These are phyloP conservation scores for Periophthalmodon schlosseri DNA, from an alignment of 2,113 vertebrate species.

Conservation along the genomic window DNA sequence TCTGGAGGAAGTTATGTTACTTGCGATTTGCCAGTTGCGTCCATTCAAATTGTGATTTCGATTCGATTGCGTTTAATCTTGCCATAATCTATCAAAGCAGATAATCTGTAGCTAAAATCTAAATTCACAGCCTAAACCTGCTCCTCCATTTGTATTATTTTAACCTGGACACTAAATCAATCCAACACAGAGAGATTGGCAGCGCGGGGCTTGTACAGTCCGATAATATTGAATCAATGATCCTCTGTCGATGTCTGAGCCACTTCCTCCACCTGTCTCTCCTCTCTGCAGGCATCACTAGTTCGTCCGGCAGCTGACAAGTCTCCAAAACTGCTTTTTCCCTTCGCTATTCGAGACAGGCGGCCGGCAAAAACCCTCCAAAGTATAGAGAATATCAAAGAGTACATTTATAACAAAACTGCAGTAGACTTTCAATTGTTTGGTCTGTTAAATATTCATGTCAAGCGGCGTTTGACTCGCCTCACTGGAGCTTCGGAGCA, in stretches of 20 bases:
- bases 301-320: constrained; percentile 40
- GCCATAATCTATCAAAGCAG: no score
- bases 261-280: constrained; percentile 33
- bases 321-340: constrained; percentile 24
- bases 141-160: constrained; percentile 26
- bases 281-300: constrained; percentile 24
- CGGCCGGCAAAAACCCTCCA: constrained; percentile 43
- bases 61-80: no score
- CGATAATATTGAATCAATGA: constrained; percentile 68
- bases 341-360: constrained; percentile 23
- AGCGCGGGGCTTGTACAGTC: constrained; percentile 47
- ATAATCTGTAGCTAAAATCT: not conserved
- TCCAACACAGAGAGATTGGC: constrained; percentile 61
- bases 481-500: constrained; percentile 56
- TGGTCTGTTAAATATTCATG: constrained; percentile 71
- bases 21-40: no score
- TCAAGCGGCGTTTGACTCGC: constrained; percentile 68
- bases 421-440: constrained; percentile 55
- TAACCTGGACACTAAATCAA: constrained; percentile 45
- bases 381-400: constrained; percentile 58
- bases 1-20: no score
- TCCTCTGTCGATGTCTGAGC: constrained; percentile 45
- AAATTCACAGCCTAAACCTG: constrained; percentile 23
- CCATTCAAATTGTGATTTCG: no score
- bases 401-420: constrained; percentile 51